phyloP scores from a whole-genome alignment of 1,140 invertebrate genomes.

The Conus betulinus region DNA sequence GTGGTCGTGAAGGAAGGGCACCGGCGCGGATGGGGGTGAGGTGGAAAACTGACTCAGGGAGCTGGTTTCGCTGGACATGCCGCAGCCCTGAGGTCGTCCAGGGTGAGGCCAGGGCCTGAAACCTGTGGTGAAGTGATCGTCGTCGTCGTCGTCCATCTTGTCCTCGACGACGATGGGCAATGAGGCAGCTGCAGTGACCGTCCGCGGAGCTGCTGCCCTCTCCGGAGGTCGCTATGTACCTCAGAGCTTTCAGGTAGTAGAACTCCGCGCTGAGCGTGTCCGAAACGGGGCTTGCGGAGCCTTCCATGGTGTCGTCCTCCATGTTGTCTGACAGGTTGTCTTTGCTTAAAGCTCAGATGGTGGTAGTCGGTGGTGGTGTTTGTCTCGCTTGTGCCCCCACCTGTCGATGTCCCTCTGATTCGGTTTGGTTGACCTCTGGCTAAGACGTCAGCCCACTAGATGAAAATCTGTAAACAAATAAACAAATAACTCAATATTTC shows the following conservation, averaged over 20 bases:
- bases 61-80: background rate
- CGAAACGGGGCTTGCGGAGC: background rate
- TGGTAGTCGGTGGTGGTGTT: too few relatives aligned
- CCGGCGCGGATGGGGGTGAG: background rate
- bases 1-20: too few relatives aligned
- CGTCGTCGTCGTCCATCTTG: background rate
- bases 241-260: constrained; percentile 25
- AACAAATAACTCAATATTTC: too few relatives aligned
- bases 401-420: too few relatives aligned
- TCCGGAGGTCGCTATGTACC: background rate
- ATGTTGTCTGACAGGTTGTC: too few relatives aligned
- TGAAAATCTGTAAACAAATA: too few relatives aligned
- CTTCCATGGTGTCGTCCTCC: background rate
- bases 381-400: too few relatives aligned
- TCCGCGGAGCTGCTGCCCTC: background rate
- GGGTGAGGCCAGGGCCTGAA: constrained; percentile 18
- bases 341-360: too few relatives aligned
- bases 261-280: constrained; percentile 14
- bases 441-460: too few relatives aligned
- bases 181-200: background rate
- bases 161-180: background rate
- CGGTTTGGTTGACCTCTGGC: too few relatives aligned
- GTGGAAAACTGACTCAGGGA: background rate
- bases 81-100: background rate
- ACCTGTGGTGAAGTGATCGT: background rate